These are phyloP conservation scores for Pterostichus madidus DNA, from an alignment of 2,888 invertebrate species.

Conservation along the genomic window DNA sequence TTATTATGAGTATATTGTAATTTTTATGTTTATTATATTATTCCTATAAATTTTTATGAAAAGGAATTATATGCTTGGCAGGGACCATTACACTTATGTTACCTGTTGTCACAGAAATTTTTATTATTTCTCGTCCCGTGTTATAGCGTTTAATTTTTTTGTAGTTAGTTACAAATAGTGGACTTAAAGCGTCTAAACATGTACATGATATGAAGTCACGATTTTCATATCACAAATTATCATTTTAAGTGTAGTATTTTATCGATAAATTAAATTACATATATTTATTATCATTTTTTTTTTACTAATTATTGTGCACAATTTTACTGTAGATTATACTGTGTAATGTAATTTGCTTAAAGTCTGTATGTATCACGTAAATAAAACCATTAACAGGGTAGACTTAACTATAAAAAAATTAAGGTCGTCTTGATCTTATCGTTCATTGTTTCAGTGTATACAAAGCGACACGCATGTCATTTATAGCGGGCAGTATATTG, in stretches of 20 bases:
- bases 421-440: constrained; percentile 54
- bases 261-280: constrained; percentile 39
- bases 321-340: constrained; percentile 63
- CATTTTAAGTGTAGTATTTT: constrained; percentile 48
- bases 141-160: constrained; percentile 40
- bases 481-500: constrained; percentile 65
- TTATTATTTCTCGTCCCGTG: constrained; percentile 44
- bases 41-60: constrained; percentile 56
- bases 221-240: constrained; percentile 36
- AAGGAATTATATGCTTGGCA: constrained; percentile 42
- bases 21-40: constrained; percentile 49
- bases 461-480: constrained; percentile 62
- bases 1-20: constrained; percentile 40
- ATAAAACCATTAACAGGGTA: constrained; percentile 66
- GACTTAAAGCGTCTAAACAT: background rate
- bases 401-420: constrained; percentile 59
- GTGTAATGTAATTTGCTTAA: constrained; percentile 65
- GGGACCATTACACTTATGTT: constrained; percentile 64
- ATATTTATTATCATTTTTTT: constrained; percentile 55
- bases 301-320: constrained; percentile 65
- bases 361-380: constrained; percentile 63
- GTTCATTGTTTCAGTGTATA: constrained; percentile 65
- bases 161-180: constrained; percentile 35
- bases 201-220: constrained; percentile 12
- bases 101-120: constrained; percentile 54